Base-by-base conservation (phyloP, 2,888 invertebrate species). In the Mimas tiliae region DNA sequence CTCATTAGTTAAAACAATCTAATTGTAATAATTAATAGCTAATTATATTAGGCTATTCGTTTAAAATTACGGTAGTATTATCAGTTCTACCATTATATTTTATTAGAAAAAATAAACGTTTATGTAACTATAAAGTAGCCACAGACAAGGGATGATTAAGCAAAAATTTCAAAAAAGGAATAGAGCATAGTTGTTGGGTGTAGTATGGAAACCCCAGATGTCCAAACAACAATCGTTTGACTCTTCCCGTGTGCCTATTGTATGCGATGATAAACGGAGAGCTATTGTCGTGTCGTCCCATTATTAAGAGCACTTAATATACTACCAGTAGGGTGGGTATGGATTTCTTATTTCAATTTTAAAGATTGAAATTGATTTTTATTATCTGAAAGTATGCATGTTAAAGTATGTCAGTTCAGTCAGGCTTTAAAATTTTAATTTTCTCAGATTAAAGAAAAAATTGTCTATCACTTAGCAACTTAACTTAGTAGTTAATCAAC, bases 281-380 rank as follows among this genome's bases (percentile, higher is more conserved):
- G 68, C 90, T 74, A 88, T 92, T 93, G 91, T 92, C 70, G 73
- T 68, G 76, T 75, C 72, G 71, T 77, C 77, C 87, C 81, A 86
- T 90, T 90, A 90, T 91, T 85, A 85, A 85, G 84, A 84, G 84
- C 81, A 81, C 84, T 89, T 88, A 89, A 90, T 91, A 86, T 83
- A 89, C 90, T 88, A 83, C 81, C 81, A 71, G 72, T 80, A 75
- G 81, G 78, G 85, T 83, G 83, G 72, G 84, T 67, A 80, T 73
- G 38, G 47, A 63, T 71, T 68, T 12, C n/a, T 9, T 34, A 52
- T 12, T 8, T 2, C 16, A 8, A 16, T 34, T 55, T 14, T 16
- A 53, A 8, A 42, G 50, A 50, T 34, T 62, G 21, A 42, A 53
- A 16, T 67, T 14, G 38, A 66, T 27, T 27, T 27, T 68, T 64